Evolutionary conservation across 53 echinoderm and acorn worm species (phyloP), one percentile per base, ranked within the genome.

Genomic region (Patiria pectinifera): DNA sequence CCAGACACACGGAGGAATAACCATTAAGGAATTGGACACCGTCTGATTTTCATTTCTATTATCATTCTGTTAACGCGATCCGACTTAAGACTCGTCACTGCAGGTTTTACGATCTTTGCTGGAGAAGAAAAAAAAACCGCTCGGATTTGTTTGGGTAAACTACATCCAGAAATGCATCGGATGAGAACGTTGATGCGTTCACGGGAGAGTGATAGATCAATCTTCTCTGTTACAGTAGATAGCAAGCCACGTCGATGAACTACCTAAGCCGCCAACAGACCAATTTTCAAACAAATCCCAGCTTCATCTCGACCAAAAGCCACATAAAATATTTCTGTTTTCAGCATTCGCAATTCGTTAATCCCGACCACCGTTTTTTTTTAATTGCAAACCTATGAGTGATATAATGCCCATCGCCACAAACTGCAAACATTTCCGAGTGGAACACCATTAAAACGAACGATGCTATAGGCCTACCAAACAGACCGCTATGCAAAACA

Each of bases 11-110:
- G 48, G 48, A 86, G 72, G 74, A 86, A 86, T 74, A 74, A 47
- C 86, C 74, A 86, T 86, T 86, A 86, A 86, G 71, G 71, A 74
- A 86, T 86, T 86, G 74, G 86, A 86, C 86, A 86, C 74, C 25
- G 86, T 23, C 48, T 71, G 86, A 49, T 86, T 74, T 86, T 86
- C 74, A 70, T 49, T 74, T 74, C 72, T 72, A 69, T 48, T 86
- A 22, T 35, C 49, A 4, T 23, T 7, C 59, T 80, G 80, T 48
- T 80, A 86, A 86, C 86, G 46, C 23, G 74, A 72, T 45, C 25
- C 69, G 85, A 85, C 45, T 66, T 19, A 14, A 61, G 47, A 58
- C 74, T 23, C 22, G 24, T n/a, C 22, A 24, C 74, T 3, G 19
- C 74, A 74, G 74, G n/a, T 74, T 23, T 19, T 63, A 44, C 45